Evolutionary conservation across 2,888 invertebrate genomes (phyloP).

Genomic region (Eristalinus aeneus): DNA sequence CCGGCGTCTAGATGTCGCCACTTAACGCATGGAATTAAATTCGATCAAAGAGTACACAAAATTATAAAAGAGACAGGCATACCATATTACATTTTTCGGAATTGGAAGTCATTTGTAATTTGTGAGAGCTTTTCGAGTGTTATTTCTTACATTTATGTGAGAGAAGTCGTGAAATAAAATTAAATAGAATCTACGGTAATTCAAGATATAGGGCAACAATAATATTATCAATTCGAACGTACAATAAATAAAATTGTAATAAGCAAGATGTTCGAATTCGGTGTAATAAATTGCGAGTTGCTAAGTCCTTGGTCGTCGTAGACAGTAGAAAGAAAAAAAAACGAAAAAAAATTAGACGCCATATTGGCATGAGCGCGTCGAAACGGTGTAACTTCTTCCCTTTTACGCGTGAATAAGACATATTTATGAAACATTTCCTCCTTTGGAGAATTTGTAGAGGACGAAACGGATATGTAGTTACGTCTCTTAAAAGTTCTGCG

Average conservation of each 20-base stretch:
- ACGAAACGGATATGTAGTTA: conserved; percentile 16
- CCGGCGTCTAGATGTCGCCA: conserved; percentile 10
- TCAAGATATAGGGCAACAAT: background rate
- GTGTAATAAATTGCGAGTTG: conserved; percentile 11
- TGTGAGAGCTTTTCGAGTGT: conserved; percentile 50
- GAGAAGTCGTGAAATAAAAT: conserved; percentile 30
- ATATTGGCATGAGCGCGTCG: conserved; percentile 60
- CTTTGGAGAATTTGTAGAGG: conserved; percentile 1
- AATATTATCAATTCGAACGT: background rate
- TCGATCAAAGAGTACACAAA: conserved; percentile 27
- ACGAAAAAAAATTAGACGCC: conserved; percentile 52
- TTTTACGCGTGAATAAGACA: conserved; percentile 14
- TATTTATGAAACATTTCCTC: conserved; percentile 28
- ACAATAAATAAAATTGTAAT: background rate
- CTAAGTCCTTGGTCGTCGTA: conserved; percentile 24
- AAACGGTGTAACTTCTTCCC: conserved; percentile 10
- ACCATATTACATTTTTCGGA: conserved; percentile 37
- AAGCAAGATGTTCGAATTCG: background rate
- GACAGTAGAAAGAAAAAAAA: conserved; percentile 17
- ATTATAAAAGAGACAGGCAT: conserved; percentile 40
- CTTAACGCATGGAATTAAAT: background rate
- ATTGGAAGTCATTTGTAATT: conserved; percentile 39
- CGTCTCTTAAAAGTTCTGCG: conserved; percentile 7
- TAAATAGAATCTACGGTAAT: conserved; percentile 9
- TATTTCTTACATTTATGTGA: conserved; percentile 38